Evolutionary conservation across 2,888 invertebrate species (phyloP), one percentile per base, ranked within the genome.

Genomic region (Agrotis exclamationis): DNA sequence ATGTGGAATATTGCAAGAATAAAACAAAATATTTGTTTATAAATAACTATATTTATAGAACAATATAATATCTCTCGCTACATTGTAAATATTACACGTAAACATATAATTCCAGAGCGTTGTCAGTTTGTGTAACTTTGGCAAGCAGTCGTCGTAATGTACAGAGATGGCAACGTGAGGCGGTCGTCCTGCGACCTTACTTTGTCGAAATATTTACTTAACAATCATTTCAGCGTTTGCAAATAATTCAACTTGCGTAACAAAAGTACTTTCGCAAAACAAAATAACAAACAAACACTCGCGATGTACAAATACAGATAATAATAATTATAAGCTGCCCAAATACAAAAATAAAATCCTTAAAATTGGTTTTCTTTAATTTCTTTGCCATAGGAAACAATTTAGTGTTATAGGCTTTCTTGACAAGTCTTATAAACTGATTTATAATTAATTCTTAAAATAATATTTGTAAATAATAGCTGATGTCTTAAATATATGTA

Each of bases 31-130:
- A 0, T 58, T 53, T 64, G n/a, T 73, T 68, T 70, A 82, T 85
- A 83, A 85, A 81, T 84, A 84, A 64, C 59, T 76, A 75, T 85
- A 75, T 85, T 81, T 74, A 81, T 33, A 66, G 64, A 84, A 85
- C 76, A 83, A 75, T 78, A 70, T 71, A 80, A 82, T 74, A 80
- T 74, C 57, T 84, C 73, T 77, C 33, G 68, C 28, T 67, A 64
- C 58, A 79, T 60, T 51, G 70, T 74, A 74, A 78, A 80, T 70
- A 83, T 74, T 72, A 83, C 64, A 76, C 51, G 51, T 50, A 57
- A 58, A 50, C 11, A 24, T 60, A 63, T 60, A 68, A 63, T 45
- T 62, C 58, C 56, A 67, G 65, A 44, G 63, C 16, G 66, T 53
- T 68, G 72, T 69, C 72, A 69, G 66, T 62, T 57, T 73, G 66